These are phyloP conservation scores for Brachyhypopomus gauderio DNA, from an alignment of 2,113 vertebrate genomes.

Conservation along the genomic window DNA sequence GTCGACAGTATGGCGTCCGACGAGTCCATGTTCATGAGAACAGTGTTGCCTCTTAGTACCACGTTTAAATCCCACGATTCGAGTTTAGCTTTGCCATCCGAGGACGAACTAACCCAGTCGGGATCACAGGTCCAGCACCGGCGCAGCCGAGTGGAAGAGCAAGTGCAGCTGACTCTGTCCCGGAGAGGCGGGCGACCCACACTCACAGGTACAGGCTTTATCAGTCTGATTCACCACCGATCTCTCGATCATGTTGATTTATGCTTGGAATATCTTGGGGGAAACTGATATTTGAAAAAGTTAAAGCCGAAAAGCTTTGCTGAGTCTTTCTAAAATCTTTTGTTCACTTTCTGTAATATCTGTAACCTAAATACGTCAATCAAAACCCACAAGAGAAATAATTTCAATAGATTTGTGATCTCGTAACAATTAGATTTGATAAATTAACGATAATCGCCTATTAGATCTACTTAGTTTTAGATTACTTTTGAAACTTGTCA, in stretches of 20 bases:
- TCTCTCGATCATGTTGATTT: neutral
- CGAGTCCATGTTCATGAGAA: conserved; percentile 57
- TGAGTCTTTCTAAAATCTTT: no score
- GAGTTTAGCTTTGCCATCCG: conserved; percentile 68
- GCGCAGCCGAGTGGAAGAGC: conserved; percentile 64
- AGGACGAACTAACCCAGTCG: neutral
- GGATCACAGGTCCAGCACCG: neutral
- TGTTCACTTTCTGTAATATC: no score
- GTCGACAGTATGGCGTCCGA: conserved; percentile 45
- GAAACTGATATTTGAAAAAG: no score
- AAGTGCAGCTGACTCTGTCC: conserved; percentile 71
- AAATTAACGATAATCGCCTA: conserved; percentile 26
- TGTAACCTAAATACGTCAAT: no score
- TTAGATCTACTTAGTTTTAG: neutral
- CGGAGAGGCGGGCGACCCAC: conserved; percentile 55
- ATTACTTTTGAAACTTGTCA: conserved; percentile 62
- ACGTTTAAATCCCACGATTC: conserved; percentile 52
- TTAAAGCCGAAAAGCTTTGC: no score
- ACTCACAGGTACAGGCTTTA: conserved; percentile 61
- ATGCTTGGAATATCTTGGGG: neutral
- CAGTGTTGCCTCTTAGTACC: conserved; percentile 48
- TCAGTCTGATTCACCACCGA: no score
- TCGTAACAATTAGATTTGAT: neutral
- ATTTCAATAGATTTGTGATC: neutral
- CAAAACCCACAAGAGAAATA: neutral